Base-by-base conservation (phyloP, 2,888 invertebrate species). In the Xylocampa areola region DNA sequence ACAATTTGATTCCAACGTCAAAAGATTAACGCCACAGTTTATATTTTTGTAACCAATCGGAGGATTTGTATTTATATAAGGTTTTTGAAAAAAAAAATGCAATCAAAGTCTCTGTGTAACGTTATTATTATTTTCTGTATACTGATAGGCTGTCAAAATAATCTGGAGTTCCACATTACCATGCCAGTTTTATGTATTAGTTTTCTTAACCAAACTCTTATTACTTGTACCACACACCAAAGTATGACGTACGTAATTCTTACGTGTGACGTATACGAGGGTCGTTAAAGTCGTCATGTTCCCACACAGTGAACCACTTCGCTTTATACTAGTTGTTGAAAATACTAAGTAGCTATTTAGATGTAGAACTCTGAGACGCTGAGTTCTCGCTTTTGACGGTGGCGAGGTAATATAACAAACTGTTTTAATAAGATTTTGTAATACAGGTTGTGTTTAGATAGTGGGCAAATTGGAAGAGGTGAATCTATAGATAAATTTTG, bases 171-270 rank as follows among this genome's bases (percentile, higher is more conserved):
- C n/a, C n/a, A n/a, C n/a, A n/a, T n/a, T n/a, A n/a, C n/a, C n/a
- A n/a, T n/a, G n/a, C n/a, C n/a, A n/a, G n/a, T n/a, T n/a, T n/a
- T n/a, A n/a, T n/a, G n/a, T n/a, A 1, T 21, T 1, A 1, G 4
- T 21, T 4, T 21, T 21, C 21, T 21, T 25, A 16, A 10, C 39
- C 11, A n/a, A 6, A 5, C 5, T 10, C 25, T 27, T 30, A 25
- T 13, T 2, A 4, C 29, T 55, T 55, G 29, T 10, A 50, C 64
- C 69, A 47, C 11, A 27, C 21, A 11, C 7, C 21, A 49, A 33
- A n/a, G 8, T 37, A 43, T 66, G 65, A 66, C 64, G 65, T 55
- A 43, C 14, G 25, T n/a, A 61, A 35, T 55, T 55, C 45, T 43
- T 55, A 45, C 5, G 17, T 37, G 5, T 68, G 41, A 43, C 49